Percentiles rank a stretch among this genome's conserved stretches.
phyloP scores from a whole-genome alignment of 2,888 invertebrate species.

The Limnephilus rhombicus region DNA sequence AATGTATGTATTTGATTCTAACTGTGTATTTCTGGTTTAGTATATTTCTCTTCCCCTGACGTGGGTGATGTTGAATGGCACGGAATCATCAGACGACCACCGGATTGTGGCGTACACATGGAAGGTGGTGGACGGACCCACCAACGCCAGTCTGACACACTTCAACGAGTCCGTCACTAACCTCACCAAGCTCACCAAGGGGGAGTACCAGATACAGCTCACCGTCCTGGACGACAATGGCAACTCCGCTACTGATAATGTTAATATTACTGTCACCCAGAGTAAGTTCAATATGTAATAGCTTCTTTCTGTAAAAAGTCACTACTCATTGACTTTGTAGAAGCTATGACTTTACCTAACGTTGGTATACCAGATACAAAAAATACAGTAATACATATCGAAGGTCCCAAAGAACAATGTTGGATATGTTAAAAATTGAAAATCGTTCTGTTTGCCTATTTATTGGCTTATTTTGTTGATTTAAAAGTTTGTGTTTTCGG shows the following conservation, averaged over 20 bases:
- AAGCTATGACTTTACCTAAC: too few relatives aligned
- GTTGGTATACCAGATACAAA: too few relatives aligned
- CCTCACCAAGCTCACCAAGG: constrained; percentile 89
- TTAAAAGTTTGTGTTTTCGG: too few relatives aligned
- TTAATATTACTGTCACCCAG: constrained; percentile 89
- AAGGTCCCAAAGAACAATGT: too few relatives aligned
- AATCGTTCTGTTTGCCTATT: too few relatives aligned
- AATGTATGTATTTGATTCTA: constrained; percentile 7
- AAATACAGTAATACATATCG: too few relatives aligned
- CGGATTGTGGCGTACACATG: constrained; percentile 90
- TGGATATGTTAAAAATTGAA: too few relatives aligned
- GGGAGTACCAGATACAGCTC: constrained; percentile 88
- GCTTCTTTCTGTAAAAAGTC: neutral
- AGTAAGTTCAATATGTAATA: constrained; percentile 78
- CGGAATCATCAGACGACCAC: constrained; percentile 89
- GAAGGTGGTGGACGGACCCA: constrained; percentile 87
- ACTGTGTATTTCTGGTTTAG: constrained; percentile 71
- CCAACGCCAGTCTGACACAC: constrained; percentile 77
- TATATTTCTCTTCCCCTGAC: constrained; percentile 91
- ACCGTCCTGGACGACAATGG: constrained; percentile 92
- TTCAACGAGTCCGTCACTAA: constrained; percentile 84
- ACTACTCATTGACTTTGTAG: neutral
- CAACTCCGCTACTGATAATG: constrained; percentile 85
- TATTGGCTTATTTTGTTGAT: too few relatives aligned
- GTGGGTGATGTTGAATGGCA: constrained; percentile 88